Evolutionary conservation across 1,140 invertebrate species (phyloP), one percentile per base, ranked within the genome.

Genomic region (Zaprionus tsacasi): DNA sequence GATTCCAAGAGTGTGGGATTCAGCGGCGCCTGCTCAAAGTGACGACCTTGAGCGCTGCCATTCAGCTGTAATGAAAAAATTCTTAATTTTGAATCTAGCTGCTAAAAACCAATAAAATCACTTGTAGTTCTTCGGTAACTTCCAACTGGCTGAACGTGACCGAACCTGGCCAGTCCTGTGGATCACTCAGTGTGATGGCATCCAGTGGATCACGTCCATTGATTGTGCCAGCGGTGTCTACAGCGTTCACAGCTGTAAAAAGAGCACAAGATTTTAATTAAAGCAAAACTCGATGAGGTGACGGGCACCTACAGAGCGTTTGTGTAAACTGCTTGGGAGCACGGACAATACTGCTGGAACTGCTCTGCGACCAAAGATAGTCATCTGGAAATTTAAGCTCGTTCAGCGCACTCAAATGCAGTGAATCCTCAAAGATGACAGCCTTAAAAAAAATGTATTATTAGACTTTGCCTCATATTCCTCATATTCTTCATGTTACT

Each of bases 351-450:
- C 66, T 82, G 15, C 85, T 76, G n/a, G 76, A 56, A 7, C 80
- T 81, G 36, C 80, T 87, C 56, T 82, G 89, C 1, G 82, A 79
- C 70, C 91, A 90, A 0, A 94, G 72, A 68, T 91, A 94, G 15
- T 93, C 93, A 12, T 92, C 78, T 0, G 94, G 94, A 78, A 93
- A 94, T 65, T 76, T 88, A 3, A 94, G 66, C 11, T 79, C 72
- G 74, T 94, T 94, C n/a, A 94, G 82, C 33, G 76, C 74, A 15
- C 78, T 70, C 17, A 92, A 81, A 21, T 86, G 73, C 21, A 93
- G 50, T 5, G 77, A 54, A 57, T 82, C 76, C 68, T 92, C 85
- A 48, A 92, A 82, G 38, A 81, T 74, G 33, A 93, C 70, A 57
- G 92, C 72, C 93, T 94, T 60, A 17, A n/a, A 36, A 35, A 7